Conservation (phyloP, 2,888 invertebrate species). For the Cryptophagus acutangulus region DNA sequence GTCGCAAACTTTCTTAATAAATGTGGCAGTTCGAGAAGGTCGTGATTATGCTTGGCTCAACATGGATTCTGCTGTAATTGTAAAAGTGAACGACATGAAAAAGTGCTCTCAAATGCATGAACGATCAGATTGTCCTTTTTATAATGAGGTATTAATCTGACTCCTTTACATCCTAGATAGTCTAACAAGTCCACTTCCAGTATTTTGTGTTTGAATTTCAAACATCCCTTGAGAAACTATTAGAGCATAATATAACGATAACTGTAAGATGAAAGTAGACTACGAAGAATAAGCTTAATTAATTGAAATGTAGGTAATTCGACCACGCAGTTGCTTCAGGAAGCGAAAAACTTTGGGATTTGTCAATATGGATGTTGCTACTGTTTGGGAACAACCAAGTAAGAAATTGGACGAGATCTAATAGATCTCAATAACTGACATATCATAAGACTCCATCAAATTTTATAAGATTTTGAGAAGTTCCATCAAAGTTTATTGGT, state of each 20-base stretch:
- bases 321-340: conserved; percentile 43
- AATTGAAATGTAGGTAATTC: conserved; percentile 38
- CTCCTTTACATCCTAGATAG: conserved; percentile 2
- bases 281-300: too few species aligned
- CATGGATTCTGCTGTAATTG: conserved; percentile 58
- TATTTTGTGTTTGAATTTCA: conserved; percentile 65
- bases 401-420: too few species aligned
- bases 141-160: conserved; percentile 58
- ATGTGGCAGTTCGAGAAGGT: conserved; percentile 64
- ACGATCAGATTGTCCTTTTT: conserved; percentile 60
- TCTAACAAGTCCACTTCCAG: too few species aligned
- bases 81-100: conserved; percentile 58
- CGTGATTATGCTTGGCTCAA: conserved; percentile 52
- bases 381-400: conserved; percentile 69
- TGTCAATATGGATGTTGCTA: conserved; percentile 59
- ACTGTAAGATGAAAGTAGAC: conserved; percentile 55
- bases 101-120: conserved; percentile 56
- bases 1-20: conserved; percentile 55
- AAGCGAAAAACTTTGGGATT: conserved; percentile 56
- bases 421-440: too few species aligned
- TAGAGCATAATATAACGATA: conserved; percentile 56
- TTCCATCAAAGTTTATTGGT: too few species aligned
- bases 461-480: too few species aligned
- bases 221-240: conserved; percentile 53
- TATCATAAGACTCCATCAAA: too few species aligned